Conservation (phyloP, 1,140 invertebrate species). For the Zaprionus vittiger region DNA sequence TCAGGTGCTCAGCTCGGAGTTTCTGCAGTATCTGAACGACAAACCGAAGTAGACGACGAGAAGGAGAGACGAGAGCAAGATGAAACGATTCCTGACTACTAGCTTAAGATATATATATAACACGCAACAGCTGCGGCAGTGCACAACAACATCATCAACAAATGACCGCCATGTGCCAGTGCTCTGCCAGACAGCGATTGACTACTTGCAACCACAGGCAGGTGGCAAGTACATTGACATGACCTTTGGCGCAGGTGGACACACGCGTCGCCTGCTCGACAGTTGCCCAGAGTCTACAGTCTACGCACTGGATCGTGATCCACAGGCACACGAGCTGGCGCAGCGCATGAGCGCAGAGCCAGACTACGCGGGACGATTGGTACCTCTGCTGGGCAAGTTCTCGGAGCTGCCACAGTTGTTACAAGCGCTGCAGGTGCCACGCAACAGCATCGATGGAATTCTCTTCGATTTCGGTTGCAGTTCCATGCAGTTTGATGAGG, state of each 20-base stretch:
- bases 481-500: slow-evolving; percentile 96
- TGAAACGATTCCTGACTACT: slow-evolving; percentile 58
- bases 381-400: slow-evolving; percentile 93
- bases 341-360: slow-evolving; percentile 85
- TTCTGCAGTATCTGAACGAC: slow-evolving; percentile 87
- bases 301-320: slow-evolving; percentile 95
- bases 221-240: slow-evolving; percentile 91
- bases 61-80: background rate
- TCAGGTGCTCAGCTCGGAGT: slow-evolving; percentile 89
- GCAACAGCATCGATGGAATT: slow-evolving; percentile 92
- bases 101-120: slow-evolving; percentile 39
- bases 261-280: slow-evolving; percentile 88
- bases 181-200: slow-evolving; percentile 89
- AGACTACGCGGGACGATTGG: slow-evolving; percentile 89
- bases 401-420: slow-evolving; percentile 92
- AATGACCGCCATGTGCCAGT: slow-evolving; percentile 88
- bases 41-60: slow-evolving; percentile 36
- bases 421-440: slow-evolving; percentile 85
- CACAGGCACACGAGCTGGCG: slow-evolving; percentile 89
- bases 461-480: slow-evolving; percentile 98
- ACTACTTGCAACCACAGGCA: slow-evolving; percentile 87
- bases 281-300: slow-evolving; percentile 87
- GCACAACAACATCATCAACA: slow-evolving; percentile 1
- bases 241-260: slow-evolving; percentile 98
- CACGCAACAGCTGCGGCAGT: slow-evolving; percentile 13